phyloP scores from a whole-genome alignment of 2,888 invertebrate species.

The Polymixis flavicincta region DNA sequence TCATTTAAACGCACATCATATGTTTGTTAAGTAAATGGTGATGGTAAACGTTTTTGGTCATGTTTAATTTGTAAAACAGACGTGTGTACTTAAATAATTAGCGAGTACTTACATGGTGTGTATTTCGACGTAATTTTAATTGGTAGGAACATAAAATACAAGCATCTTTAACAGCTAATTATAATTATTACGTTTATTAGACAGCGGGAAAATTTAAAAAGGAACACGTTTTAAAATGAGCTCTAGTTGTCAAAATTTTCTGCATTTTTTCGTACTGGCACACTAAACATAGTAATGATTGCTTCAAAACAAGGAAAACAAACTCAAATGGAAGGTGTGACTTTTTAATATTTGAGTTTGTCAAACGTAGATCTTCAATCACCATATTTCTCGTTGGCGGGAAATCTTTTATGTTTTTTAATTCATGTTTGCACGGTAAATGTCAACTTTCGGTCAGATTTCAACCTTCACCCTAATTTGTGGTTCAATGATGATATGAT shows the following conservation, averaged over 20 bases:
- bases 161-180: slow-evolving; percentile 12
- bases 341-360: slow-evolving; percentile 36
- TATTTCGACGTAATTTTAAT: slow-evolving; percentile 47
- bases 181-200: neutral
- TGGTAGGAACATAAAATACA: slow-evolving; percentile 14
- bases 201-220: slow-evolving; percentile 1
- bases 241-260: neutral
- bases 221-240: neutral
- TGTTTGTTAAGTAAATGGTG: slow-evolving; percentile 54
- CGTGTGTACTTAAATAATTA: slow-evolving; percentile 49
- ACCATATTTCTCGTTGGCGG: slow-evolving; percentile 5
- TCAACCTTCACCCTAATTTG: slow-evolving; percentile 60
- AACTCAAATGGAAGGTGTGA: slow-evolving; percentile 44
- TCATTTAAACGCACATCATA: slow-evolving; percentile 63
- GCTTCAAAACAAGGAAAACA: slow-evolving; percentile 22
- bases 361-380: slow-evolving; percentile 20
- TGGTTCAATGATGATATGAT: slow-evolving; percentile 41
- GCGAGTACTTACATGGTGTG: slow-evolving; percentile 35
- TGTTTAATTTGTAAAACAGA: slow-evolving; percentile 59
- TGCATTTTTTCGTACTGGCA: slow-evolving; percentile 20
- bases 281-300: neutral
- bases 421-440: slow-evolving; percentile 42
- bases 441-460: slow-evolving; percentile 42
- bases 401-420: slow-evolving; percentile 15
- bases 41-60: slow-evolving; percentile 52